Conservation (phyloP, 2,113 vertebrate genomes). For the Aepyceros melampus region DNA sequence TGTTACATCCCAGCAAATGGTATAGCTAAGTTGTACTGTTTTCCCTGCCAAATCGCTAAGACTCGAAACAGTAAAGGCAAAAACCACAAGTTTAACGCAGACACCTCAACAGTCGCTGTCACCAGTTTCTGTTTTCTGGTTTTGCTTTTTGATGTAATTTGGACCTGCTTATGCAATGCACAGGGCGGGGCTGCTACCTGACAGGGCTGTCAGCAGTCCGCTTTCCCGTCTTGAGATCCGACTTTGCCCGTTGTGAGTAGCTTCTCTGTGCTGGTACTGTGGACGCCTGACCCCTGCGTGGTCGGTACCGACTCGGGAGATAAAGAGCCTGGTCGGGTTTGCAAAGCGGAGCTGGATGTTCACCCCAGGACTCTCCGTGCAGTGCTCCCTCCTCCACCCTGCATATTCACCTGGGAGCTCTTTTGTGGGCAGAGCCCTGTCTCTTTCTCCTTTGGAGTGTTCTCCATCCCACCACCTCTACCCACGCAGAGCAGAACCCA, state of each 20-base stretch:
- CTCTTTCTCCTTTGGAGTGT: neutral
- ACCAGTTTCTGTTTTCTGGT: neutral
- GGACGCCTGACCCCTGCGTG: fast-evolving
- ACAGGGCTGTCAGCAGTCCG: fast-evolving
- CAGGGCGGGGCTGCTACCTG: neutral
- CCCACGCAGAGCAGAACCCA: neutral
- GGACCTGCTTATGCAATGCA: fast-evolving
- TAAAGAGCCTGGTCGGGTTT: neutral
- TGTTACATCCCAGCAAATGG: neutral
- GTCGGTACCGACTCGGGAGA: neutral
- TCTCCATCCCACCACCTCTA: neutral
- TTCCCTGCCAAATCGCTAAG: neutral
- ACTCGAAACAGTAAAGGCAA: neutral
- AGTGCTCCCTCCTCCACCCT: neutral
- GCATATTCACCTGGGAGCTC: neutral
- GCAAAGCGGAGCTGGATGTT: no score
- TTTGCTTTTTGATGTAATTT: neutral
- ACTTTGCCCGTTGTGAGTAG: neutral
- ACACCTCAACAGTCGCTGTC: neutral
- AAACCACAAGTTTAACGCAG: neutral
- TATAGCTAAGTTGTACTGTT: neutral
- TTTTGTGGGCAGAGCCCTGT: neutral
- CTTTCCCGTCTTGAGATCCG: fast-evolving
- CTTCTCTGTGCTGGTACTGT: neutral
- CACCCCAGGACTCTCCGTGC: fast-evolving